phyloP scores from a whole-genome alignment of 2,113 vertebrate species.

The Alethe diademata region DNA sequence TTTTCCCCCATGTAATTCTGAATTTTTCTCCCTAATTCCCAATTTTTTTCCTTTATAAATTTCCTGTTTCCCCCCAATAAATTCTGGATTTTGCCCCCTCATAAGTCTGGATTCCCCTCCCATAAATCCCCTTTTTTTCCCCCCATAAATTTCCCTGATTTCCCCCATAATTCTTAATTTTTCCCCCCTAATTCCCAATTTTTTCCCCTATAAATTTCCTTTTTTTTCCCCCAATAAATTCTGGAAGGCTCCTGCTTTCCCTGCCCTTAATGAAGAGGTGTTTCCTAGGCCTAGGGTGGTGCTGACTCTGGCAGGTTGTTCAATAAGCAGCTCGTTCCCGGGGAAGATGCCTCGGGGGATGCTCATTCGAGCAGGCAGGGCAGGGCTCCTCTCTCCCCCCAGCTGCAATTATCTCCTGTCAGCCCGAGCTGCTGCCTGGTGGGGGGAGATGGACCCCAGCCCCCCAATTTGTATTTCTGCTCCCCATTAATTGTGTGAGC shows the following conservation, averaged over 20 bases:
- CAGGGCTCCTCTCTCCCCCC: background rate
- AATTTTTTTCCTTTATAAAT: too few relatives aligned
- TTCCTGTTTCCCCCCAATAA: too few relatives aligned
- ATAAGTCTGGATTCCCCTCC: too few relatives aligned
- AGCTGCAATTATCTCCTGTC: constrained; percentile 28
- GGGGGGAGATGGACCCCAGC: background rate
- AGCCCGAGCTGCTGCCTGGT: background rate
- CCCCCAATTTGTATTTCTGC: background rate
- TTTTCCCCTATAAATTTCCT: too few relatives aligned
- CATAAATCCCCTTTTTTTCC: too few relatives aligned
- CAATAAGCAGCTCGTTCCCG: rapidly evolving
- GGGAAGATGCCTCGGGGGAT: constrained; percentile 2
- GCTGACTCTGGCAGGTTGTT: background rate
- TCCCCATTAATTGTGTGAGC: background rate
- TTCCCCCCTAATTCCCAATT: too few relatives aligned
- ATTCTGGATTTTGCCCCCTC: too few relatives aligned
- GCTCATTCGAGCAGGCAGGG: background rate
- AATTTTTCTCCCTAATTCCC: too few relatives aligned
- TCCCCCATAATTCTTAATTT: too few relatives aligned
- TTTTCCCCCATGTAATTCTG: too few relatives aligned
- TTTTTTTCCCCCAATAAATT: too few relatives aligned
- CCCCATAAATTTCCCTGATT: too few relatives aligned
- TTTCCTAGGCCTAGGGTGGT: background rate
- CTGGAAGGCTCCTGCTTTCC: background rate
- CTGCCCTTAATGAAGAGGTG: background rate